Conservation (phyloP, 2,888 invertebrate genomes). For the Lithophane leautieri region DNA sequence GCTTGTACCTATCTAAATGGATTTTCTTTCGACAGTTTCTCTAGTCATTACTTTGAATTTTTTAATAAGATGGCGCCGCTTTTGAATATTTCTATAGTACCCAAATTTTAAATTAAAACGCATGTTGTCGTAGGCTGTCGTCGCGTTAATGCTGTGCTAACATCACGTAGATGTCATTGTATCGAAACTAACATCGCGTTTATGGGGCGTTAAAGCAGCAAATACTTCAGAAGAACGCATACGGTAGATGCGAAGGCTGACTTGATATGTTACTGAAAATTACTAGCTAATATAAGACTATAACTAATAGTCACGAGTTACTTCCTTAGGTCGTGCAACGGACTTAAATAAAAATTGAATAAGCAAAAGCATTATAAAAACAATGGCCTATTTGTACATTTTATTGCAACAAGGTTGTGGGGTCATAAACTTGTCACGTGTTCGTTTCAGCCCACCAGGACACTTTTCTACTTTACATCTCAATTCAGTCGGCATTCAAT, state of each 20-base stretch:
- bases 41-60: background rate
- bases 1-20: background rate
- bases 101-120: background rate
- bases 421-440: slow-evolving; percentile 72
- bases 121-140: background rate
- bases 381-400: slow-evolving; percentile 49
- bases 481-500: slow-evolving; percentile 74
- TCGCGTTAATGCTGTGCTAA: background rate
- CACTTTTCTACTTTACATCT: slow-evolving; percentile 70
- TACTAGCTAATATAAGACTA: background rate
- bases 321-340: background rate
- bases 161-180: background rate
- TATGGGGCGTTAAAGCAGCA: background rate
- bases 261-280: background rate
- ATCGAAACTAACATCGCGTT: background rate
- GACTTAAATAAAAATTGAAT: background rate
- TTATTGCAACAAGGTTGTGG: slow-evolving; percentile 63
- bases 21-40: background rate
- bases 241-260: background rate
- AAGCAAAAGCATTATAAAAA: slow-evolving; percentile 25
- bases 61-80: background rate
- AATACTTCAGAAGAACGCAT: slow-evolving; percentile 18
- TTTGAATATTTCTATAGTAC: background rate
- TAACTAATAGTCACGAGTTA: background rate
- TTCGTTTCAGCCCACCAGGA: slow-evolving; percentile 58